These are phyloP conservation scores for Cheilosia vernalis DNA, from an alignment of 2,888 invertebrate species.

Conservation along the genomic window DNA sequence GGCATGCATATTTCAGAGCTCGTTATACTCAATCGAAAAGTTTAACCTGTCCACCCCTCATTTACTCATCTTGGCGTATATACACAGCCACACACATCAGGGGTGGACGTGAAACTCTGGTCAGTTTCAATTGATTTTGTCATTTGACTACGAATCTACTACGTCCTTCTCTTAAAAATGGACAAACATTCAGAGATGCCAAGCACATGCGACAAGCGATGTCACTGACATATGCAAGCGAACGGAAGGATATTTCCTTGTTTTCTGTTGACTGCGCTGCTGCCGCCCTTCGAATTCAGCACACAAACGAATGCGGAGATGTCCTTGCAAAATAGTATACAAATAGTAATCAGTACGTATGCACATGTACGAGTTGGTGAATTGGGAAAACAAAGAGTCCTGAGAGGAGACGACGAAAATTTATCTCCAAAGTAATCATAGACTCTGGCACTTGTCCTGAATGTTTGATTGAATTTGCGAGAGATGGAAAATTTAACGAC, in stretches of 20 bases:
- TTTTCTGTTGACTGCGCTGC: constrained; percentile 5
- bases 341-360: constrained; percentile 68
- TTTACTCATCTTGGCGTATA: constrained; percentile 12
- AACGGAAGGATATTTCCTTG: constrained; percentile 48
- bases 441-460: constrained; percentile 74
- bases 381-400: constrained; percentile 43
- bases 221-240: constrained; percentile 68
- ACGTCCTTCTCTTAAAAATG: constrained; percentile 5
- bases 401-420: constrained; percentile 46
- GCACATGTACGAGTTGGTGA: constrained; percentile 48
- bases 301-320: constrained; percentile 20
- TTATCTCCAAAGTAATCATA: constrained; percentile 69
- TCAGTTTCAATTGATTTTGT: constrained; percentile 66
- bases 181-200: constrained; percentile 30
- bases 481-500: constrained; percentile 31
- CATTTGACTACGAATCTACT: constrained; percentile 62
- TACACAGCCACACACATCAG: neutral
- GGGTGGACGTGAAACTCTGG: constrained; percentile 53
- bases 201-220: constrained; percentile 27
- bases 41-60: constrained; percentile 31
- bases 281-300: constrained; percentile 37
- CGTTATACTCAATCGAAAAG: constrained; percentile 44
- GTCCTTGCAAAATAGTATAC: constrained; percentile 48
- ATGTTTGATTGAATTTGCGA: constrained; percentile 71
- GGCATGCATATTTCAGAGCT: constrained; percentile 37